These are phyloP conservation scores for Lordiphosa mommai DNA, from an alignment of 1,140 invertebrate genomes.

Conservation along the genomic window DNA sequence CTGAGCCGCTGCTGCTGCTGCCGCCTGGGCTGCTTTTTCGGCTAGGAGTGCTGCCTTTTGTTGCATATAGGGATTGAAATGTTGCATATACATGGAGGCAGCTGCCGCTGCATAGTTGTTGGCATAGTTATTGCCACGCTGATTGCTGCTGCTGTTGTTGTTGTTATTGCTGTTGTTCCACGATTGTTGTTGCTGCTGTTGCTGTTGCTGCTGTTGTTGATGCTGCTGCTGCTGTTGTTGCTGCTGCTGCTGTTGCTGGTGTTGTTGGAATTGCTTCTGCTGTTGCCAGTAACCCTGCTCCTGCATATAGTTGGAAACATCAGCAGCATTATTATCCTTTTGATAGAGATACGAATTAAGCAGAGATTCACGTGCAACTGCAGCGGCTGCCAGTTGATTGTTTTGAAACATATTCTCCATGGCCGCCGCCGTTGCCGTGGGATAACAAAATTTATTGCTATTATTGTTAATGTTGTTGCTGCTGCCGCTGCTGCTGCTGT, in stretches of 20 bases:
- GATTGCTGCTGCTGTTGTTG: slow-evolving; percentile 42
- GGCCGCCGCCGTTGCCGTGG: slow-evolving; percentile 34
- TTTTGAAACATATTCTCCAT: slow-evolving; percentile 71
- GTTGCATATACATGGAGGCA: slow-evolving; percentile 70
- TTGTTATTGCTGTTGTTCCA: slow-evolving; percentile 30
- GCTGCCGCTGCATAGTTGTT: slow-evolving; percentile 66
- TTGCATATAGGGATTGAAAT: slow-evolving; percentile 72
- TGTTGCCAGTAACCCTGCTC: slow-evolving; percentile 64
- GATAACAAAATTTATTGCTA: slow-evolving; percentile 60
- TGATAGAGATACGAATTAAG: slow-evolving; percentile 65
- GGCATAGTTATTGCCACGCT: slow-evolving; percentile 41
- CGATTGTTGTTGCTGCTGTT: slow-evolving; percentile 29
- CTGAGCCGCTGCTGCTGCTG: slow-evolving; percentile 38
- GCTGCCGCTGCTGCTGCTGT: slow-evolving; percentile 38
- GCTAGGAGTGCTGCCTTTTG: slow-evolving; percentile 61
- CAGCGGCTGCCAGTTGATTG: slow-evolving; percentile 53
- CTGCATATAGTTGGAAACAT: slow-evolving; percentile 37
- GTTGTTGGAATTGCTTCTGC: slow-evolving; percentile 45
- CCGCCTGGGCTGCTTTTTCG: slow-evolving; percentile 56
- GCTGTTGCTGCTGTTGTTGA: slow-evolving; percentile 18
- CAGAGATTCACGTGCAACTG: slow-evolving; percentile 40
- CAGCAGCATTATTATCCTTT: slow-evolving; percentile 30
- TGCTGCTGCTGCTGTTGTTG: slow-evolving; percentile 25
- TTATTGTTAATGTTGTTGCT: slow-evolving; percentile 41
- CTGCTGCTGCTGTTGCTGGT: slow-evolving; percentile 26